These are phyloP conservation scores for Xiphydria camelus DNA, from an alignment of 2,888 invertebrate genomes.

Conservation along the genomic window DNA sequence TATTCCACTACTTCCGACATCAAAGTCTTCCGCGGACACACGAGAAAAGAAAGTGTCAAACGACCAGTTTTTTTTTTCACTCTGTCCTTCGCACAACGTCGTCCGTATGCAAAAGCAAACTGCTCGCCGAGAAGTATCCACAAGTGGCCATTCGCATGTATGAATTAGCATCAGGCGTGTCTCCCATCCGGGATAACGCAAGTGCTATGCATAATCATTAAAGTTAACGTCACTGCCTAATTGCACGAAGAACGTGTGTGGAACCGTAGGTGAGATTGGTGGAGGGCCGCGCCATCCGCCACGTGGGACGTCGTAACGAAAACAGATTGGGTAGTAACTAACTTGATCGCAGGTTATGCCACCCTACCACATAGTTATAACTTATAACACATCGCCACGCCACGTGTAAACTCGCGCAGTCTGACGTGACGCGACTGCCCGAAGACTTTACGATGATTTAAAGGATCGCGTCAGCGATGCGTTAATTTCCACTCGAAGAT, in stretches of 20 bases:
- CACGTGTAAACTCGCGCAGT: too few relatives aligned
- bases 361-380: too few relatives aligned
- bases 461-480: not conserved
- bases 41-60: not conserved
- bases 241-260: constrained; percentile 1
- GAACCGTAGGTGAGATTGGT: not conserved
- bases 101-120: not conserved
- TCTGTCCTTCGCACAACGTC: not conserved
- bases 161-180: constrained; percentile 19
- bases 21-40: constrained; percentile 16
- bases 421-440: too few relatives aligned
- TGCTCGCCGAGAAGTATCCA: constrained; percentile 7
- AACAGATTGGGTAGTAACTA: constrained; percentile 16
- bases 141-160: too few relatives aligned
- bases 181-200: too few relatives aligned
- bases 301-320: constrained; percentile 11
- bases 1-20: constrained; percentile 27
- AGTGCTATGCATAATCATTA: not conserved
- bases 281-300: constrained; percentile 2
- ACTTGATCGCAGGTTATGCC: constrained; percentile 15
- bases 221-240: not conserved
- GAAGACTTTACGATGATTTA: constrained; percentile 12
- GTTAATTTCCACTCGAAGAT: too few relatives aligned
- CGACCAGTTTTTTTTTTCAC: not conserved
- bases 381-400: too few relatives aligned